These are phyloP conservation scores for Triops longicaudatus DNA, from an alignment of 1,140 invertebrate genomes.

Conservation along the genomic window DNA sequence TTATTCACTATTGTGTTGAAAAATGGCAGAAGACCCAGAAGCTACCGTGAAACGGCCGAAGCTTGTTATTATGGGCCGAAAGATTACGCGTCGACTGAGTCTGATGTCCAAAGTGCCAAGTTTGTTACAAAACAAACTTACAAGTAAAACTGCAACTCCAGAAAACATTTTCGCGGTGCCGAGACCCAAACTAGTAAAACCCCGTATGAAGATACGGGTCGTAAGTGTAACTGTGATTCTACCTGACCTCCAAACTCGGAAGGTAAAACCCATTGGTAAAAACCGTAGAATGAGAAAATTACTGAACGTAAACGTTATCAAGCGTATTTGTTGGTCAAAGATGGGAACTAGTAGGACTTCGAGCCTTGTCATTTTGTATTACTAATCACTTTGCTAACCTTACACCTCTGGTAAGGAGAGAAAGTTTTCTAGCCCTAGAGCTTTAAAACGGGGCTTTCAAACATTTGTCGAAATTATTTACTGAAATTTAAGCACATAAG, in stretches of 20 bases:
- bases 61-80: constrained; percentile 36
- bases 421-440: not conserved
- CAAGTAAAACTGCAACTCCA: not conserved
- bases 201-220: not conserved
- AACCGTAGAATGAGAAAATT: too few species aligned
- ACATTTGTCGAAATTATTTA: not conserved
- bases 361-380: too few species aligned
- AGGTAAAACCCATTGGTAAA: not conserved
- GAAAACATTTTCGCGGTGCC: constrained; percentile 6
- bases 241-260: not conserved
- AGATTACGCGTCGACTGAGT: constrained; percentile 44
- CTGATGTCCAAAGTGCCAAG: constrained; percentile 45
- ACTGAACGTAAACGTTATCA: too few species aligned
- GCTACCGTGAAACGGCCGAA: not conserved
- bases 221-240: not conserved
- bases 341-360: too few species aligned
- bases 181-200: constrained; percentile 2
- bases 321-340: too few species aligned
- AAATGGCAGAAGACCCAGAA: not conserved
- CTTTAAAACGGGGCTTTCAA: not conserved
- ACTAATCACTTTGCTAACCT: too few species aligned
- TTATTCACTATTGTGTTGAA: not conserved
- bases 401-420: not conserved
- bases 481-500: not conserved
- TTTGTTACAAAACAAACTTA: constrained; percentile 36